These are phyloP conservation scores for Micrastur ruficollis DNA, from an alignment of 2,797 vertebrate genomes.

Conservation along the genomic window DNA sequence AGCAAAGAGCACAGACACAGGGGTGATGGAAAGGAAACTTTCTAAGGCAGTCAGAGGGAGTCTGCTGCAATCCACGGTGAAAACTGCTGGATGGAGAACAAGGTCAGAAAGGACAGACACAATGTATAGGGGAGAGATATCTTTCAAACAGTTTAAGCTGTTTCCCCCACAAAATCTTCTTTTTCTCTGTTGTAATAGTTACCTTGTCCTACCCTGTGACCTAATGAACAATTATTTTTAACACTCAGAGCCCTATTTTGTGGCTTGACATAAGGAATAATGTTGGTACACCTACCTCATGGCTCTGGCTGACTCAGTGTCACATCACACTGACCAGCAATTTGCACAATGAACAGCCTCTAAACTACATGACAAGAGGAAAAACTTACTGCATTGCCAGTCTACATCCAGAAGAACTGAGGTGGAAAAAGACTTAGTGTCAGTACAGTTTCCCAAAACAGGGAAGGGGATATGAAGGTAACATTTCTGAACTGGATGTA, in stretches of 20 bases:
- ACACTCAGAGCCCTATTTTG: neutral
- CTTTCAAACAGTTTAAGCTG: neutral
- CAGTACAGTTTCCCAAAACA: neutral
- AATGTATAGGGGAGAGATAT: neutral
- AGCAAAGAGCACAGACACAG: neutral
- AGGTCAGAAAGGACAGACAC: neutral
- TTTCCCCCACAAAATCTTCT: neutral
- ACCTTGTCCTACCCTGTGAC: neutral
- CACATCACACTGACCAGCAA: neutral
- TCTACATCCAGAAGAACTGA: neutral
- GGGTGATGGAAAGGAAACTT: conserved; percentile 33
- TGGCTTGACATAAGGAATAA: neutral
- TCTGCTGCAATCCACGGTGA: neutral
- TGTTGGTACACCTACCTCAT: neutral
- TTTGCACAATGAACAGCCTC: neutral
- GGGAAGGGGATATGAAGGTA: conserved; percentile 43
- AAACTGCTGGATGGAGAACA: neutral
- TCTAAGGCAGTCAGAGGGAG: neutral
- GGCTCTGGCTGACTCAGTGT: conserved; percentile 6
- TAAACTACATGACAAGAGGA: neutral
- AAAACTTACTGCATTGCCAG: neutral
- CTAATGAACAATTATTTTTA: neutral
- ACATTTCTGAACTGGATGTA: neutral
- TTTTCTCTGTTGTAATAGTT: neutral
- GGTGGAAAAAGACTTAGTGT: neutral